These are phyloP conservation scores for Linepithema humile DNA, from an alignment of 1,140 invertebrate species.

Conservation along the genomic window DNA sequence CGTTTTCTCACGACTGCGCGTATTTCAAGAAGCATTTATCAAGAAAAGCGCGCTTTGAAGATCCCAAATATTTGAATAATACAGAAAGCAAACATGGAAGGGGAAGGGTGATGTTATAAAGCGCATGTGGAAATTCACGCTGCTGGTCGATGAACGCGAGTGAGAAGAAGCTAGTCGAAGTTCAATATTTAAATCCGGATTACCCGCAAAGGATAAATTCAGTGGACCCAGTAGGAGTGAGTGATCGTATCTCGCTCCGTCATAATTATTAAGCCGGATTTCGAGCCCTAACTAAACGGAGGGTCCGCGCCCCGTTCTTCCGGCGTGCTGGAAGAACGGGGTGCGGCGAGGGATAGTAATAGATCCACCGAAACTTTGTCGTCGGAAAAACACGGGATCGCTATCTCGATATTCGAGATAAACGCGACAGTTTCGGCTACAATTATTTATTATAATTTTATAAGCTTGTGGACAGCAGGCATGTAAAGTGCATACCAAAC, in stretches of 20 bases:
- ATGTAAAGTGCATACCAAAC: too few species aligned
- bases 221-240: background rate
- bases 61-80: slow-evolving; percentile 43
- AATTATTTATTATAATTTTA: background rate
- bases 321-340: background rate
- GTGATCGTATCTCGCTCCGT: slow-evolving; percentile 17
- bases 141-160: slow-evolving; percentile 24
- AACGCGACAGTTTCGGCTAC: background rate
- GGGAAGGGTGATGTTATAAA: background rate
- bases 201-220: slow-evolving; percentile 59
- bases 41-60: background rate
- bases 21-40: background rate
- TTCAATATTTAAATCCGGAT: slow-evolving; percentile 73
- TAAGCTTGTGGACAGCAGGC: too few species aligned
- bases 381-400: background rate
- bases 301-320: background rate
- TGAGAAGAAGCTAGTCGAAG: slow-evolving; percentile 47
- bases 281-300: slow-evolving; percentile 20
- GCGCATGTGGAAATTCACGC: background rate
- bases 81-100: slow-evolving; percentile 10
- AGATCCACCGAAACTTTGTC: background rate
- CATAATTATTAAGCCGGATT: slow-evolving; percentile 44
- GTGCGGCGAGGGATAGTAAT: background rate
- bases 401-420: background rate
- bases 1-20: background rate